Evolutionary conservation across 1,140 invertebrate species (phyloP), one percentile per base, ranked within the genome.

Genomic region (Eumaeus atala): DNA sequence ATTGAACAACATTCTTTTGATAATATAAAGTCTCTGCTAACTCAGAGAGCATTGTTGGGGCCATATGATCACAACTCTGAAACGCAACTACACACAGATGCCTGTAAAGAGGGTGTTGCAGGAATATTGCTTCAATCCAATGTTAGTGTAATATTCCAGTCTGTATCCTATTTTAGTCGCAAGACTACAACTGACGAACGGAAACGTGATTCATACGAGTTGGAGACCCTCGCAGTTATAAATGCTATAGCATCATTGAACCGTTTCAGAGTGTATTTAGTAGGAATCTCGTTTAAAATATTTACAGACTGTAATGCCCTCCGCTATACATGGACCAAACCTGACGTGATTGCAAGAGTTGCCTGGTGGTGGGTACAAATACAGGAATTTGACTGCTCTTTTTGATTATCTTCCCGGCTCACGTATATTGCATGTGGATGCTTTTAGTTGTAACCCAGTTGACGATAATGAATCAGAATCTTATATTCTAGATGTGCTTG

Each of bases 251-350:
- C 72, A 52, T 74, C 81, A 5, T 58, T 90, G 1, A 72, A 74
- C 56, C 67, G 83, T 35, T 89, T 89, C 55, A 54, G 71, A 10
- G 56, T 69, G 36, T 90, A 84, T 68, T 64, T 90, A 3, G 48
- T 74, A 38, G 74, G 74, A 77, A 77, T 67, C 8, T 61, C 81
- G 4, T 90, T 90, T 61, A 84, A 52, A 7, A 70, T 89, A 2
- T 60, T 84, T 8, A 90, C 84, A 0, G 70, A 84, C 49, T 73
- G 64, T 18, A 59, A 67, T 28, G 48, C 48, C 9, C 21, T 50
- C 8, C 11, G 48, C 0, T 50, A 28, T 14, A 50, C 48, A 7
- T 14, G 35, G 16, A 11, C 16, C 2, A 50, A 50, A n/a, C 47
- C 61, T 36, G 64, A 74, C 52, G 28, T 73, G 5, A 40, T 63